Evolutionary conservation across 2,113 vertebrate species (phyloP).

Genomic region (Pomatostomus ruficeps): DNA sequence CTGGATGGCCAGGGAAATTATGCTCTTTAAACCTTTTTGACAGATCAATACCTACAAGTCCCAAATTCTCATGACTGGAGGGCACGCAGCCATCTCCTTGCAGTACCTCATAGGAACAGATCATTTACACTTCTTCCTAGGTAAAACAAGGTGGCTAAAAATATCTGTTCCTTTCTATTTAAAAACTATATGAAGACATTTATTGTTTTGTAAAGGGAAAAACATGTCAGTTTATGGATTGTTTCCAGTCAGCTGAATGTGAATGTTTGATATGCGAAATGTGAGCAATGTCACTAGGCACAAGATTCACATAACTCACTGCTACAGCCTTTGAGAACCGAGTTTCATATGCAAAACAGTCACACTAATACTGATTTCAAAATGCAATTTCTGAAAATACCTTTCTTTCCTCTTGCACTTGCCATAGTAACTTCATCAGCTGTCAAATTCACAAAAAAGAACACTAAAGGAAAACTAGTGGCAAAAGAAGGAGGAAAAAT

Average conservation of each 20-base stretch:
- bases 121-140: background rate
- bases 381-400: background rate
- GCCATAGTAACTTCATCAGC: background rate
- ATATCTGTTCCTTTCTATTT: background rate
- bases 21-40: background rate
- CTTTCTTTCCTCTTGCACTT: background rate
- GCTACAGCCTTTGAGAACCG: background rate
- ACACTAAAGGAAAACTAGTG: background rate
- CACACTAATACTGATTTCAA: background rate
- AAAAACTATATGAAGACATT: background rate
- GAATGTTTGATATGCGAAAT: background rate
- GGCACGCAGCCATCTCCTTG: background rate
- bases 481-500: background rate
- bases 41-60: background rate
- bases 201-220: background rate
- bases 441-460: background rate
- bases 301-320: background rate
- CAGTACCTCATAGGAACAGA: background rate
- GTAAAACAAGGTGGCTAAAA: background rate
- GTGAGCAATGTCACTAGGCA: background rate
- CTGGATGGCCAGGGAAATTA: background rate
- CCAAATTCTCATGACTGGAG: background rate
- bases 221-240: background rate
- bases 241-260: background rate
- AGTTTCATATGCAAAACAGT: background rate